Evolutionary conservation across 2,888 invertebrate genomes (phyloP).

Genomic region (Luperina nickerlii): DNA sequence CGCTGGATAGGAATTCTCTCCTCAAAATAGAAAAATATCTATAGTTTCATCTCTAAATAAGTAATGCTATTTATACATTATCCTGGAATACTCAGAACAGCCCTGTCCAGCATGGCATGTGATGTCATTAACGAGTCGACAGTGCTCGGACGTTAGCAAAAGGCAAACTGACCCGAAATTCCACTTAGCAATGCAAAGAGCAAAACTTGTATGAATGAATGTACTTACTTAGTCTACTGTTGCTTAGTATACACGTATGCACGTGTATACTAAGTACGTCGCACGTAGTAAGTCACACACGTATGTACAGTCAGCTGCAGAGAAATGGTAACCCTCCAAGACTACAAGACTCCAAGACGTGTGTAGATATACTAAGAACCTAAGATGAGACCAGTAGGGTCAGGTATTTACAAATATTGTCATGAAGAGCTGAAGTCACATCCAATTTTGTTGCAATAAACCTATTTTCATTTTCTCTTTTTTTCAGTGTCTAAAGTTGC

Average conservation of each 20-base stretch:
- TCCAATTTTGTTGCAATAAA: not conserved
- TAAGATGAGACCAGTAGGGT: not conserved
- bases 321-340: too few species aligned
- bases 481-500: not conserved
- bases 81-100: slow-evolving; percentile 15
- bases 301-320: too few species aligned
- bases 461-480: not conserved
- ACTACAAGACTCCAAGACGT: too few species aligned
- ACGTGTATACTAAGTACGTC: too few species aligned
- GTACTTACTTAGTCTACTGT: too few species aligned
- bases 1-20: too few species aligned
- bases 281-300: too few species aligned
- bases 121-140: slow-evolving; percentile 72
- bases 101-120: slow-evolving; percentile 46
- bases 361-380: not conserved
- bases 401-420: too few species aligned
- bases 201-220: slow-evolving; percentile 24
- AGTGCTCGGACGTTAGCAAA: slow-evolving; percentile 75
- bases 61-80: not conserved
- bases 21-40: not conserved
- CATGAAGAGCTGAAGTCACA: not conserved
- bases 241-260: too few species aligned
- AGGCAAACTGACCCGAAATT: slow-evolving; percentile 79
- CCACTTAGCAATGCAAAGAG: slow-evolving; percentile 71
- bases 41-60: not conserved